Conservation (phyloP, 2,113 vertebrate species). For the Mystacornis crossleyi region DNA sequence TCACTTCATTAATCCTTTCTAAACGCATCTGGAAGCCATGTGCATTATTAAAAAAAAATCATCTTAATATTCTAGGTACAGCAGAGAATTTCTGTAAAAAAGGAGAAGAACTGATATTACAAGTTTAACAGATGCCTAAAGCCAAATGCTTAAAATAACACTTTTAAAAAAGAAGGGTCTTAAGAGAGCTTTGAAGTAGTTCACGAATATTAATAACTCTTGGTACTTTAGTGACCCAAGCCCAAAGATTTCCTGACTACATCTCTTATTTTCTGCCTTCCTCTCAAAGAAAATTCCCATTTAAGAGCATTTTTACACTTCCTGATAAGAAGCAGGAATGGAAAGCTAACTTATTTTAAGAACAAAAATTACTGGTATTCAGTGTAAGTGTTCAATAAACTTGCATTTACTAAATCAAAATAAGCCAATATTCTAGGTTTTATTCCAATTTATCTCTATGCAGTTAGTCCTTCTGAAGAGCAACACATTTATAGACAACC, state of each 20-base stretch:
- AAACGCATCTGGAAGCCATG: neutral
- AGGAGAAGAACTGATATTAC: neutral
- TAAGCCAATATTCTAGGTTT: neutral
- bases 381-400: neutral
- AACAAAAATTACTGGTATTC: neutral
- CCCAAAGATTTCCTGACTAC: neutral
- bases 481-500: neutral
- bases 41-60: neutral
- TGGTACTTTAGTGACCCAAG: neutral
- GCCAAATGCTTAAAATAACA: neutral
- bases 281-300: neutral
- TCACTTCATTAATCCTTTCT: slow-evolving; percentile 19
- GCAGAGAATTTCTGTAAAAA: neutral
- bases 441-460: neutral
- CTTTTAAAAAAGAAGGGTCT: neutral
- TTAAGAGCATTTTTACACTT: neutral
- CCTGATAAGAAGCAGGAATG: neutral
- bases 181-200: neutral
- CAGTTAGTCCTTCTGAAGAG: neutral
- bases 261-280: neutral
- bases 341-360: neutral
- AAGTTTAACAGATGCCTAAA: neutral
- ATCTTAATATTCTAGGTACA: neutral
- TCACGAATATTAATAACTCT: neutral
- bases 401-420: neutral